phyloP scores from a whole-genome alignment of 35 echinoderm and acorn worm species.

The Lytechinus variegatus region DNA sequence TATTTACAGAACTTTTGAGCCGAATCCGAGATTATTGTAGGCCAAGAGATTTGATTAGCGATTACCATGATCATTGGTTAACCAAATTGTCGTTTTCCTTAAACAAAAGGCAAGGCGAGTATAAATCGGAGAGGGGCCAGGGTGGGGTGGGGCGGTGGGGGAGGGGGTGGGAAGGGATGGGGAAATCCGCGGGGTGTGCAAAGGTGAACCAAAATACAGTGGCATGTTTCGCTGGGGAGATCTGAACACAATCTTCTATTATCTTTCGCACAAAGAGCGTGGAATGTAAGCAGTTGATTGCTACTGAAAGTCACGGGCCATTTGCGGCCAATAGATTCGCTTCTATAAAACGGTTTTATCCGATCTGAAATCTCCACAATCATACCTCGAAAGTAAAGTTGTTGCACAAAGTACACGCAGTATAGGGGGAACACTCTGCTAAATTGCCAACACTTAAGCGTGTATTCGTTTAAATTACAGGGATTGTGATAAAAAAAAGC shows the following conservation, averaged over 20 bases:
- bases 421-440: not conserved
- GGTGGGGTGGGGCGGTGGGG: not conserved
- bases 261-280: not conserved
- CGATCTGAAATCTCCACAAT: not conserved
- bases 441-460: not conserved
- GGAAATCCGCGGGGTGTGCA: not conserved
- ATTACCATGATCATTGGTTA: not conserved
- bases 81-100: not conserved
- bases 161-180: not conserved
- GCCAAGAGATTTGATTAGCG: not conserved
- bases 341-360: not conserved
- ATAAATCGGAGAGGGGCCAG: not conserved
- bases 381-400: not conserved
- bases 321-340: constrained; percentile 10
- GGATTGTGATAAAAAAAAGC: not conserved
- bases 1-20: not conserved
- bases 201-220: not conserved
- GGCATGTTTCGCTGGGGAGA: not conserved
- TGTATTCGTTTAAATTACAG: not conserved
- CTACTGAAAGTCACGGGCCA: constrained; percentile 21
- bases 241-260: not conserved
- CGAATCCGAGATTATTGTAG: not conserved
- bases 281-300: constrained; percentile 14
- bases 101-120: not conserved
- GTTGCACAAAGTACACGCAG: not conserved